Evolutionary conservation across 2,113 vertebrate genomes (phyloP), one percentile per base, ranked within the genome.

Genomic region (Rallus limicola): DNA sequence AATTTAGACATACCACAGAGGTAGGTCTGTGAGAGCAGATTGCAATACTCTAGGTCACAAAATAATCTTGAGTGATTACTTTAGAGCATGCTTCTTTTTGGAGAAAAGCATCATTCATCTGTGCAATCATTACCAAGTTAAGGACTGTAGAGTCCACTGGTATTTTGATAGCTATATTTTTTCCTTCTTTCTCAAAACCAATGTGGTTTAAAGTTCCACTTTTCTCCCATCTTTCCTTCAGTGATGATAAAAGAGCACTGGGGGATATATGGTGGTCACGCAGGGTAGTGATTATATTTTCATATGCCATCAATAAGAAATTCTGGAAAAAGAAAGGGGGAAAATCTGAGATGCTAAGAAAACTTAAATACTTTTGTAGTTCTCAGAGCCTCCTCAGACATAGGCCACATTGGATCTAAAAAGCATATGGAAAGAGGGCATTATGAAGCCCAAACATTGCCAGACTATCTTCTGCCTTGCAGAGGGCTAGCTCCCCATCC

Each of bases 1-100:
- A 96, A 88, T 92, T 78, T 40, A 94, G 59, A 82, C 64, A 86
- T 19, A 86, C 13, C 76, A 83, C 82, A 78, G 88, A 48, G 69
- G 76, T 60, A 88, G 86, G 58, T 95, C 76, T 82, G 58, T 82
- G 76, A 53, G n/a, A 91, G 85, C 36, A 78, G 68, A 33, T 70
- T 90, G 64, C 33, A 56, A 33, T 34, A 42, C 42, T 31, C 36
- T 59, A 82, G 90, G 62, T 92, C 53, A 90, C 53, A 79, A 36
- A 88, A 44, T 58, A 78, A 77, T 70, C 71, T 70, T 19, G 58
- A 72, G 31, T 25, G 16, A 64, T 34, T 85, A 5, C 25, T 88
- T 46, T 25, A 75, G 16, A 86, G 26, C 52, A 46, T 1, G 13
- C 28, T 82, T 38, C n/a, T 70, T 65, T 74, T 88, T 63, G 21